Base-by-base conservation (phyloP, 2,797 vertebrate species). In the Distichodus sexfasciatus region DNA sequence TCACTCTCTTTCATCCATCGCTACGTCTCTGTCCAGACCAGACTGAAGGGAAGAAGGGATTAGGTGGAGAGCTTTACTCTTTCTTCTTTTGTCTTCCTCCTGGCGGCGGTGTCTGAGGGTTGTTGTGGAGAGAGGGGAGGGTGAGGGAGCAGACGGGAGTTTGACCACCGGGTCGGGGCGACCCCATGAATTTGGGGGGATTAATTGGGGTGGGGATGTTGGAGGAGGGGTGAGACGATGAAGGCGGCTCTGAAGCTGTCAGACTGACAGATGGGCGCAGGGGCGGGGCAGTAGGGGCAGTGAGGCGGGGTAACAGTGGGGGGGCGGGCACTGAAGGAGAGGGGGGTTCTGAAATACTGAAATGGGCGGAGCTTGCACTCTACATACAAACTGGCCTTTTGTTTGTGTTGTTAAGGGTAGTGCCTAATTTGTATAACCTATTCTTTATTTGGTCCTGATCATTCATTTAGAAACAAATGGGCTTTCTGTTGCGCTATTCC, bases 221-320 rank as follows among this genome's bases (percentile, higher is more conserved):
- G n/a, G n/a, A n/a, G 38, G 21, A 23, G 66, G 51, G 59, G 43
- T 28, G 66, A 65, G 61, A 65, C 43, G 17, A 63, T n/a, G n/a
- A n/a, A n/a, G n/a, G n/a, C n/a, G n/a, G n/a, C n/a, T n/a, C n/a
- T n/a, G n/a, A 33, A 64, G 78, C 84, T 79, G 78, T 84, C 79
- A 80, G 80, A 82, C 86, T 79, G 89, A 91, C 89, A 92, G 90
- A 92, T 93, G 89, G 89, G 81, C 79, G 77, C 80, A 81, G 66
- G 86, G 86, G 35, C 43, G 17, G 81, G 80, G 84, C n/a, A n/a
- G 76, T 43, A 10, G 82, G 79, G 80, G 55, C 38, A 23, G 8
- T 36, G 6, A 23, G 59, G 51, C 50, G 53, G 60, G 51, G 59
- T 35, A 3, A n/a, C 19, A 21, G 17, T n/a, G 38, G 54, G 23